phyloP scores from a whole-genome alignment of 2,113 vertebrate species.

The Chloropsis cyanopogon region DNA sequence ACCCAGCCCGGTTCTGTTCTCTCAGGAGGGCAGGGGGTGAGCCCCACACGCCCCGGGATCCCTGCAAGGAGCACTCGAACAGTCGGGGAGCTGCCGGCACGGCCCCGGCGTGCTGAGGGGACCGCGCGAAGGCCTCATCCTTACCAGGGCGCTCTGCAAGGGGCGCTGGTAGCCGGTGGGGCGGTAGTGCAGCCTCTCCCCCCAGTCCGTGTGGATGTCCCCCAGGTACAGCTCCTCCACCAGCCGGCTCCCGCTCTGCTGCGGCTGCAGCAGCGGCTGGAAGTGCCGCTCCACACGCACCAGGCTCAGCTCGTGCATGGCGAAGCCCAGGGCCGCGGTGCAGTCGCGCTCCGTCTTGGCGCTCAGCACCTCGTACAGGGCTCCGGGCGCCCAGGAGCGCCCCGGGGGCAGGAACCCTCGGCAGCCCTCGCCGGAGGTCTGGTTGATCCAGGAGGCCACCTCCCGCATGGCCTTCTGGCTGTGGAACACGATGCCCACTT shows the following conservation, averaged over 20 bases:
- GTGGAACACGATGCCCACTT: slow-evolving; percentile 85
- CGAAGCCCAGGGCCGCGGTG: slow-evolving; percentile 77
- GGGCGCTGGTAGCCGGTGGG: slow-evolving; percentile 87
- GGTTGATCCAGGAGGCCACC: slow-evolving; percentile 68
- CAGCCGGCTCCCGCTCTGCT: slow-evolving; percentile 44
- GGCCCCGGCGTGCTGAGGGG: fast-evolving
- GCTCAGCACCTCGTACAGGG: slow-evolving; percentile 81
- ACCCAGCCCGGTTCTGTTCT: not conserved
- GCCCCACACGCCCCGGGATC: fast-evolving
- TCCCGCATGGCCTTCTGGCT: slow-evolving; percentile 73
- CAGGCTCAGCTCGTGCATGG: slow-evolving; percentile 87
- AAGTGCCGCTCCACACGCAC: slow-evolving; percentile 78
- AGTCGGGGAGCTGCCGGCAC: fast-evolving
- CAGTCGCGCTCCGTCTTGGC: slow-evolving; percentile 73
- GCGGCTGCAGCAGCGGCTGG: slow-evolving; percentile 44
- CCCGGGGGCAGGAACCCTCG: slow-evolving; percentile 34
- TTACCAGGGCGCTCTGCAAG: slow-evolving; percentile 87
- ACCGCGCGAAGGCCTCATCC: fast-evolving
- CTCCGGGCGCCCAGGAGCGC: slow-evolving; percentile 68
- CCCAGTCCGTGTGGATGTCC: slow-evolving; percentile 84
- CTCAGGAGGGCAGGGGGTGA: not conserved
- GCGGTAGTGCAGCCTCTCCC: slow-evolving; percentile 80
- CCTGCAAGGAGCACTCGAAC: too few species aligned
- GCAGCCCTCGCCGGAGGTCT: slow-evolving; percentile 53
- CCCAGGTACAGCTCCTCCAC: slow-evolving; percentile 87